Evolutionary conservation across 1,140 invertebrate genomes (phyloP), one percentile per base, ranked within the genome.

Genomic region (Hyphantria cunea): DNA sequence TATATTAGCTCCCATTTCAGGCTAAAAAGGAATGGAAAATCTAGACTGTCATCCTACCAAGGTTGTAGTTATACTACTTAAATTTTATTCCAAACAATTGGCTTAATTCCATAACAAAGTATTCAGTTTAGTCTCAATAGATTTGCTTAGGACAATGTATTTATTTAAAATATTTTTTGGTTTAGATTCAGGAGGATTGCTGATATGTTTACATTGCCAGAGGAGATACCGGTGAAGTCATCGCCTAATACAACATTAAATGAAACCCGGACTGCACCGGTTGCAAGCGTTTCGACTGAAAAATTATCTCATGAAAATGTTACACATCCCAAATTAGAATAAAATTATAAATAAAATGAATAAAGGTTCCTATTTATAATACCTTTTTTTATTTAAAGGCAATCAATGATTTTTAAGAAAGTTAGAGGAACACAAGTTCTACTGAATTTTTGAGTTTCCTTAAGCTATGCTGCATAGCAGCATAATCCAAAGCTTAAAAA

Each of bases 141-240:
- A 55, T 71, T 50, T 4, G n/a, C 48, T 34, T 11, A n/a, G 14
- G 25, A 49, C 34, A 17, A 9, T 44, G 50, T 59, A 3, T 47
- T 32, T 42, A 12, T 39, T 10, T 10, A 12, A 39, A 37, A 14
- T 66, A 49, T 64, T 69, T 66, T 75, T 79, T 59, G 37, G 58
- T 79, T 54, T 71, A 89, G 86, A 75, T 86, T 84, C 66, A 86
- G 82, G 71, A 86, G 84, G 86, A 39, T 89, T 25, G 70, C 81
- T 17, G 81, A 89, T 37, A 42, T 78, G 47, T 85, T 89, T 60
- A 79, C 64, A 51, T 56, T 80, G 45, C 66, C 66, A 37, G 80
- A 82, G 51, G 76, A 80, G 25, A 51, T 53, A 15, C 48, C 65
- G 32, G 10, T 7, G 42, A 44, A 7, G 6, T 9, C 41, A 31